Evolutionary conservation across 1,140 invertebrate genomes (phyloP).

Genomic region (Stenopsyche tienmushanensis): DNA sequence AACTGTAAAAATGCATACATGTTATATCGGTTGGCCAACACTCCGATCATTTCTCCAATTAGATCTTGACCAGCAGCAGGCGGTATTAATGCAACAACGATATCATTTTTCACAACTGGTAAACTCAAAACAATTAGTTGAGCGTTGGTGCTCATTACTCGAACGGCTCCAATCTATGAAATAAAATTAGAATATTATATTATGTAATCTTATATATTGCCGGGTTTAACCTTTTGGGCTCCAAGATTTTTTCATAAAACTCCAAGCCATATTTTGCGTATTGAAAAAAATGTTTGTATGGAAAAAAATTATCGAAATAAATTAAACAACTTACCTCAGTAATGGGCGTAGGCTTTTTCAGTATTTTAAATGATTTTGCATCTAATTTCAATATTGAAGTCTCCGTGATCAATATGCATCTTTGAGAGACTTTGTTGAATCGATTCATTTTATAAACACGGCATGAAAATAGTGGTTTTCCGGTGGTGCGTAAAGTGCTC

Average conservation of each 20-base stretch:
- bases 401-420: slow-evolving; percentile 88
- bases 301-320: slow-evolving; percentile 16
- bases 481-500: slow-evolving; percentile 23
- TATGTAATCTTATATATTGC: not conserved
- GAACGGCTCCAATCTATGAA: slow-evolving; percentile 51
- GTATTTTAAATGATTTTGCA: slow-evolving; percentile 79
- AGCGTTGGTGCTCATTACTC: slow-evolving; percentile 60
- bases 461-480: slow-evolving; percentile 58
- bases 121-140: slow-evolving; percentile 90
- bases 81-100: slow-evolving; percentile 71
- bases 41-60: slow-evolving; percentile 86
- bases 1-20: slow-evolving; percentile 61
- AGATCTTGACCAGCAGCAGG: slow-evolving; percentile 61
- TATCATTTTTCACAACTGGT: slow-evolving; percentile 85
- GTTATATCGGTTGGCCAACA: slow-evolving; percentile 71
- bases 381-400: slow-evolving; percentile 88
- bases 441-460: slow-evolving; percentile 66
- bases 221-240: too few species aligned
- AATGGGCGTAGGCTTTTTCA: slow-evolving; percentile 81
- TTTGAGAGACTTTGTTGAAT: slow-evolving; percentile 85
- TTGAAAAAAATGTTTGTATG: too few species aligned
- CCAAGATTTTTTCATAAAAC: too few species aligned
- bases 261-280: too few species aligned
- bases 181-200: slow-evolving; percentile 9
- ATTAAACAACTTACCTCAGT: slow-evolving; percentile 63